A percentile compares a stretch with the other conserved stretches of the same genome.
Evolutionary conservation across 2,113 vertebrate species (phyloP).

Genomic region (Ophiodon elongatus): DNA sequence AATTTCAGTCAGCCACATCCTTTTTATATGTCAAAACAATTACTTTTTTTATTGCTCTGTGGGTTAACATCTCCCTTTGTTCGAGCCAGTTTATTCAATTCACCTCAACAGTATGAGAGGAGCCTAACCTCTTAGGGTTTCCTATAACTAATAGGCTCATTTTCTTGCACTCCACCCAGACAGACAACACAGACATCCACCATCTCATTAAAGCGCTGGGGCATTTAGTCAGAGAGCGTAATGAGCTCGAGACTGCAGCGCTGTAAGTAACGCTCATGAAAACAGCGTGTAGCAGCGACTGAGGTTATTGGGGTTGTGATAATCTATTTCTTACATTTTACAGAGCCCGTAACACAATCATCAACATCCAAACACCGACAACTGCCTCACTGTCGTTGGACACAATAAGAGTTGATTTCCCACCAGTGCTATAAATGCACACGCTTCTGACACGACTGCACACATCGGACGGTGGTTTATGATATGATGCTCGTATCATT

Average conservation of each 20-base stretch:
- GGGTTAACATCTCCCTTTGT: slow-evolving; percentile 27
- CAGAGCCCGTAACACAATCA: neutral
- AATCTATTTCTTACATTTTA: slow-evolving; percentile 25
- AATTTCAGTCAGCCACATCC: neutral
- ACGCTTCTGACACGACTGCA: neutral
- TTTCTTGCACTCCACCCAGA: slow-evolving; percentile 80
- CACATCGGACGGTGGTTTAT: neutral
- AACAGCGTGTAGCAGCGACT: slow-evolving; percentile 12
- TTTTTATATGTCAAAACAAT: neutral
- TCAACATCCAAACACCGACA: slow-evolving; percentile 6
- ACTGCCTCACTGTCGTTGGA: neutral
- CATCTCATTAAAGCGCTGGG: slow-evolving; percentile 90
- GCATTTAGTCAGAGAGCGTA: slow-evolving; percentile 87
- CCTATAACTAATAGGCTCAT: slow-evolving; percentile 88
- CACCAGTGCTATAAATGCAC: neutral
- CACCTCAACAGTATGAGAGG: neutral
- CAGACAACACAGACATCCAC: slow-evolving; percentile 87
- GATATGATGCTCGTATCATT: neutral
- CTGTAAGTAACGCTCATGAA: slow-evolving; percentile 48
- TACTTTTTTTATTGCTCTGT: neutral
- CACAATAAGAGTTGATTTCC: neutral
- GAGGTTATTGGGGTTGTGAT: neutral
- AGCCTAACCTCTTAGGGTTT: slow-evolving; percentile 58
- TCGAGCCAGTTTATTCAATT: neutral
- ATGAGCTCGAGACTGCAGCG: slow-evolving; percentile 86